phyloP scores from a whole-genome alignment of 2,797 vertebrate genomes.

The Buceros bicornis region DNA sequence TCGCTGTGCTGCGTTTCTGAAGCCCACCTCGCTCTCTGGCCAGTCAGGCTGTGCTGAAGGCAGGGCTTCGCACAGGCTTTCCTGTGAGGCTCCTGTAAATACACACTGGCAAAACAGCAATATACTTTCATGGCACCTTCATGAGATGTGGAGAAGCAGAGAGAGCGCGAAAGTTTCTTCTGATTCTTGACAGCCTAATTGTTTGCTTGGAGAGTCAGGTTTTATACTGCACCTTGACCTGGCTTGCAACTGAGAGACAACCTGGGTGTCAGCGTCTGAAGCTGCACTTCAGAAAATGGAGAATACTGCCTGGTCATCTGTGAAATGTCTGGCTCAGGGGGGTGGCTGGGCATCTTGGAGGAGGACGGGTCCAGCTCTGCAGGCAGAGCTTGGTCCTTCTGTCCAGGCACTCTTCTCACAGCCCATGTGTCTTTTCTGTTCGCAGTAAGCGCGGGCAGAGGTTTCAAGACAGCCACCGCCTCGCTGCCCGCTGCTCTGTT shows the following conservation, averaged over 20 bases:
- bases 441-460: background rate
- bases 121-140: fast-evolving
- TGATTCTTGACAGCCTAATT: background rate
- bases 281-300: background rate
- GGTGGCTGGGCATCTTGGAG: background rate
- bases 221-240: background rate
- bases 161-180: background rate
- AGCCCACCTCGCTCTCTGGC: fast-evolving
- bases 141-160: background rate
- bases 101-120: background rate
- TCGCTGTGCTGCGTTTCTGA: fast-evolving
- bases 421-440: fast-evolving
- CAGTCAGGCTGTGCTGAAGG: background rate
- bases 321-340: background rate
- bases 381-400: background rate
- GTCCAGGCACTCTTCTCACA: background rate
- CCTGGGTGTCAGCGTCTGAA: background rate
- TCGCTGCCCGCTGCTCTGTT: fast-evolving
- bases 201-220: background rate
- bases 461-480: background rate
- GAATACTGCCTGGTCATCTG: fast-evolving
- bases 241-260: background rate
- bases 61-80: background rate
- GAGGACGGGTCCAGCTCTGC: background rate
- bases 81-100: background rate